These are phyloP conservation scores for Camelus dromedarius DNA, from an alignment of 2,113 vertebrate species.

Conservation along the genomic window DNA sequence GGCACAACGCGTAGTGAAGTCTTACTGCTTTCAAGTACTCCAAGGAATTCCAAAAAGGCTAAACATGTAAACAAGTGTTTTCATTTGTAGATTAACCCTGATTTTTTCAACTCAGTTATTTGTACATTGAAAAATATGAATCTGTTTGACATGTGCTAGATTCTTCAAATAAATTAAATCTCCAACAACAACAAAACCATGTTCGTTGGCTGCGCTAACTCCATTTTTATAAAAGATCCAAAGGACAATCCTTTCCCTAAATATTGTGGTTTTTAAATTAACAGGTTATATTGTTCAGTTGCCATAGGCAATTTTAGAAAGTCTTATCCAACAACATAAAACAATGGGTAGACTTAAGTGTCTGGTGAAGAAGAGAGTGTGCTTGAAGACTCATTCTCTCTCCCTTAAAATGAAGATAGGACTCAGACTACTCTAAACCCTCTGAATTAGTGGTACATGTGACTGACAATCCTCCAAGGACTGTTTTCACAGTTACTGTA, in stretches of 20 bases:
- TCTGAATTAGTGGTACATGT: background rate
- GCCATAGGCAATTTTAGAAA: background rate
- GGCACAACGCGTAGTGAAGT: background rate
- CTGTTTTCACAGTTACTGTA: background rate
- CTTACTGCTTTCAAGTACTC: background rate
- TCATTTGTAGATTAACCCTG: background rate
- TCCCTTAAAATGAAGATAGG: background rate
- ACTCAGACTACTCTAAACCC: background rate
- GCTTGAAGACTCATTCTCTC: background rate
- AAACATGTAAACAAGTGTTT: background rate
- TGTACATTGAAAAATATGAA: background rate
- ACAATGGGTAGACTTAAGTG: background rate
- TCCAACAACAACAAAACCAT: background rate
- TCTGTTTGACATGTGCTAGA: background rate
- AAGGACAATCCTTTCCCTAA: background rate
- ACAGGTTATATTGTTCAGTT: background rate
- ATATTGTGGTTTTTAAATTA: background rate
- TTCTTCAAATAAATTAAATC: slow-evolving; percentile 35
- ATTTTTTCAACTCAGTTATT: slow-evolving; percentile 3
- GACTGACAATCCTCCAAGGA: background rate
- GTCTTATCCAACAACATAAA: background rate
- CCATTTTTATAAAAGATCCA: background rate
- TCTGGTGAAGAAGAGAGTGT: background rate
- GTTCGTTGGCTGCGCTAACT: background rate
- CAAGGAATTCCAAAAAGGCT: background rate